These are phyloP conservation scores for Pseudorhombus dupliciocellatus DNA, from an alignment of 2,113 vertebrate genomes.

Conservation along the genomic window DNA sequence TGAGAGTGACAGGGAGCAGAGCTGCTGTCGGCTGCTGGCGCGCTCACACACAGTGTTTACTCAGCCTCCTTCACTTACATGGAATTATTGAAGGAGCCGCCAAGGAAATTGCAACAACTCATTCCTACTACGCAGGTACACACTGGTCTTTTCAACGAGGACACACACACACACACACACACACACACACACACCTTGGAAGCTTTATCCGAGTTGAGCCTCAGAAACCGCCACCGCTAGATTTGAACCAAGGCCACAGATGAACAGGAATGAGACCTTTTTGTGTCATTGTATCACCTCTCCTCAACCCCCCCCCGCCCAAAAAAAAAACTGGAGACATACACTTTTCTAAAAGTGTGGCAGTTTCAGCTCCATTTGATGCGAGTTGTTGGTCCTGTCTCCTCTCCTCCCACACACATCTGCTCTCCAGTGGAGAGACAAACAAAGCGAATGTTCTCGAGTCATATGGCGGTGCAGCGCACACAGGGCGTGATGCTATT, in stretches of 20 bases:
- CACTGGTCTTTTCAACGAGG: constrained; percentile 1
- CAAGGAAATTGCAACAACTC: constrained; percentile 24
- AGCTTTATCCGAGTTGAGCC: neutral
- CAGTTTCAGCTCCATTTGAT: too few species aligned
- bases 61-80: constrained; percentile 30
- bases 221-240: neutral
- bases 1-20: constrained; percentile 15
- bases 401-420: too few species aligned
- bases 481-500: too few species aligned
- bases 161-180: constrained; percentile 15
- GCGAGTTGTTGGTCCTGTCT: too few species aligned
- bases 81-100: constrained; percentile 38
- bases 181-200: neutral
- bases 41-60: constrained; percentile 31
- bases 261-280: neutral
- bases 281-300: too few species aligned
- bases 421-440: neutral
- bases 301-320: too few species aligned
- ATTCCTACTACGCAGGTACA: constrained; percentile 27
- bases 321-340: too few species aligned
- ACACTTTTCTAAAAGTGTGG: too few species aligned
- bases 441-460: neutral
- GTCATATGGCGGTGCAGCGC: neutral
- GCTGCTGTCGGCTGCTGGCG: constrained; percentile 1
- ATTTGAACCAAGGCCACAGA: neutral